These are phyloP conservation scores for Lasioglossum albipes DNA, from an alignment of 1,140 invertebrate genomes.

Conservation along the genomic window DNA sequence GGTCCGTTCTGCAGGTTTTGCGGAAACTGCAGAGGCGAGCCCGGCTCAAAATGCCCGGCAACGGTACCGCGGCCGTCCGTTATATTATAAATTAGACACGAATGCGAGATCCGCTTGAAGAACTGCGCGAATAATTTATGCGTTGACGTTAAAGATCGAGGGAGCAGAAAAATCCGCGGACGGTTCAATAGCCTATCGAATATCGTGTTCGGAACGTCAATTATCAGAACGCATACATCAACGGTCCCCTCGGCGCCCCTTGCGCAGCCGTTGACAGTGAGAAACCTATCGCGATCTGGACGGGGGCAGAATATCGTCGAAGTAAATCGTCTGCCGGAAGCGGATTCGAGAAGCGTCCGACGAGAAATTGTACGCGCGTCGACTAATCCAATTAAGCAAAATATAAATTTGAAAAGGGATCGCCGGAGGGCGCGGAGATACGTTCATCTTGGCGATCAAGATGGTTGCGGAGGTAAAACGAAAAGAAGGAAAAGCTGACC, in stretches of 20 bases:
- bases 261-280: neutral
- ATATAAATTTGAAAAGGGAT: neutral
- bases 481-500: constrained; percentile 13
- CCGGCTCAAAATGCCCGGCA: neutral
- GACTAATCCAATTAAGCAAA: constrained; percentile 1
- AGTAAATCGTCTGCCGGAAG: neutral
- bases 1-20: neutral
- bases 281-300: neutral
- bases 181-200: constrained; percentile 6
- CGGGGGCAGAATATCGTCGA: neutral
- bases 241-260: too few species aligned
- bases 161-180: neutral
- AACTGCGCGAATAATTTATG: constrained; percentile 41
- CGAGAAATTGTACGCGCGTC: neutral
- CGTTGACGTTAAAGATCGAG: neutral
- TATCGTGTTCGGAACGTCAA: constrained; percentile 22
- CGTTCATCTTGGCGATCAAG: neutral
- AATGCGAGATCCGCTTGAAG: constrained; percentile 28
- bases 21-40: neutral
- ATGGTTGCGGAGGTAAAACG: neutral
- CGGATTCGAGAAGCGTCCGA: neutral
- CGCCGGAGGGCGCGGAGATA: neutral
- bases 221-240: neutral
- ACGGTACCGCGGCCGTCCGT: constrained; percentile 18
- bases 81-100: constrained; percentile 45